These are phyloP conservation scores for Etheostoma nigrum DNA, from an alignment of 2,797 vertebrate species.

Conservation along the genomic window DNA sequence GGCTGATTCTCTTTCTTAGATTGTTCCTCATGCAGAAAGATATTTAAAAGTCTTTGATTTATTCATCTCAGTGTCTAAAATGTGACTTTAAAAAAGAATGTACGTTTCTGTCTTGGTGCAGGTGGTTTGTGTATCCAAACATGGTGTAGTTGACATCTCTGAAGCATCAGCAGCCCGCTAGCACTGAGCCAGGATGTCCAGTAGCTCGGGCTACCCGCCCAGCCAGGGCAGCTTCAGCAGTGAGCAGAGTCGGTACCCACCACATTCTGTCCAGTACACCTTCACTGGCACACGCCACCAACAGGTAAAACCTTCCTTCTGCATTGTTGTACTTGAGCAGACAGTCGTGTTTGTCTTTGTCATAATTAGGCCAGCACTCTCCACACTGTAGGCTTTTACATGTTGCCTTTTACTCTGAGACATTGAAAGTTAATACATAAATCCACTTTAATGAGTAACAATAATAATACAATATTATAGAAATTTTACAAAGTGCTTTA, in stretches of 20 bases:
- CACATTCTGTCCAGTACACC: constrained; percentile 95
- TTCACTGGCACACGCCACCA: constrained; percentile 92
- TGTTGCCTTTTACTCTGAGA: neutral
- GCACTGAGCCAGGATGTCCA: constrained; percentile 85
- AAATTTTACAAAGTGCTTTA: neutral
- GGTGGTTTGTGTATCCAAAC: constrained; percentile 88
- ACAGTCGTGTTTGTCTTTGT: neutral
- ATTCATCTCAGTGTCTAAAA: constrained; percentile 4
- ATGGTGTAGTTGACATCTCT: constrained; percentile 87
- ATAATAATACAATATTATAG: neutral
- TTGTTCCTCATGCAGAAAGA: neutral
- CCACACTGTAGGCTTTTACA: neutral
- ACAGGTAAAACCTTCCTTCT: constrained; percentile 84
- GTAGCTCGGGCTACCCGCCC: constrained; percentile 96
- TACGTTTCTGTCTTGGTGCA: constrained; percentile 71
- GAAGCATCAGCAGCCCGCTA: constrained; percentile 81
- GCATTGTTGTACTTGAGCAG: neutral
- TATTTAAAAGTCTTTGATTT: neutral
- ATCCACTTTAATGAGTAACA: neutral
- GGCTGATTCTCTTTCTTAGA: neutral
- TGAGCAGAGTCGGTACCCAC: constrained; percentile 94
- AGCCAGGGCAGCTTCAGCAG: constrained; percentile 97
- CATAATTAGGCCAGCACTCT: neutral
- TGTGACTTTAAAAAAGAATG: constrained; percentile 10
- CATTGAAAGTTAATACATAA: neutral